Conservation (phyloP, 2,113 vertebrate genomes). For the Macrotis lagotis region DNA sequence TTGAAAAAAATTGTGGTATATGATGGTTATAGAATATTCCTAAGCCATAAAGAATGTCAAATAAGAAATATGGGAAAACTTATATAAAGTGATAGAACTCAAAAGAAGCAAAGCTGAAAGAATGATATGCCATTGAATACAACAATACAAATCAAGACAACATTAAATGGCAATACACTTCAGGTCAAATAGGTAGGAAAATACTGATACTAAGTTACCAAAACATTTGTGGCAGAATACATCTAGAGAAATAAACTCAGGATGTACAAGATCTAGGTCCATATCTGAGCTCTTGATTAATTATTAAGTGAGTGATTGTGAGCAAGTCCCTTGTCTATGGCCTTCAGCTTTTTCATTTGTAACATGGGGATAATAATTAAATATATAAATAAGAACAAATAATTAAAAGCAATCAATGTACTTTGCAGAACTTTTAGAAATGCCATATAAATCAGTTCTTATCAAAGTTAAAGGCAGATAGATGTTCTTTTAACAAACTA, state of each 20-base stretch:
- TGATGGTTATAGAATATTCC: background rate
- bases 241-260: background rate
- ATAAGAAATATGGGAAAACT: background rate
- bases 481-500: too few species aligned
- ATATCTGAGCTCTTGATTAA: background rate
- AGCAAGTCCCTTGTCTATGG: background rate
- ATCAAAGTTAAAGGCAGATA: background rate
- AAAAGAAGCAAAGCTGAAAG: background rate
- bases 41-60: background rate
- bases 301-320: background rate
- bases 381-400: too few species aligned
- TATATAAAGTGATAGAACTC: background rate
- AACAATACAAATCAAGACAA: background rate
- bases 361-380: background rate
- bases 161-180: background rate
- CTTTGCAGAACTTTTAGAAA: background rate
- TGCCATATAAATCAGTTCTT: background rate
- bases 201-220: background rate
- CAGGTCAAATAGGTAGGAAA: background rate
- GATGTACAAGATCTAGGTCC: background rate
- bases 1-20: background rate
- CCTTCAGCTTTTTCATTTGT: background rate
- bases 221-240: background rate
- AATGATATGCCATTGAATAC: background rate
- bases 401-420: background rate